Conservation (phyloP, 1,140 invertebrate genomes). For the Caerostris darwini region DNA sequence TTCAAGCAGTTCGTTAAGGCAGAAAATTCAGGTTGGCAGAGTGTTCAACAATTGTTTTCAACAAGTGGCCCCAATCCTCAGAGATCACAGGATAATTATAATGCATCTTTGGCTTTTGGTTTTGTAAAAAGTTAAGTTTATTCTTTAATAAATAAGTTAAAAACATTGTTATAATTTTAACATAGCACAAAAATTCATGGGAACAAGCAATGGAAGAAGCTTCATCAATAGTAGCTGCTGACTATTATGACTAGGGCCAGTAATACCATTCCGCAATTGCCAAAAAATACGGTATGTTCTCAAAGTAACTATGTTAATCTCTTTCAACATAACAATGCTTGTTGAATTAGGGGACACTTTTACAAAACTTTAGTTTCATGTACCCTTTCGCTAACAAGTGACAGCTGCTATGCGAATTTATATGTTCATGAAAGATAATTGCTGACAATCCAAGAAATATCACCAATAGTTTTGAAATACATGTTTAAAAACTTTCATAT, state of each 20-base stretch:
- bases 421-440: slow-evolving; percentile 6
- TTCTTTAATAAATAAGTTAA: slow-evolving; percentile 76
- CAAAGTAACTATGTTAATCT: slow-evolving; percentile 72
- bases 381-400: slow-evolving; percentile 70
- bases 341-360: slow-evolving; percentile 72
- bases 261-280: slow-evolving; percentile 72
- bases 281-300: slow-evolving; percentile 68
- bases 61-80: slow-evolving; percentile 78
- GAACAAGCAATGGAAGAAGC: slow-evolving; percentile 77
- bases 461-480: slow-evolving; percentile 52
- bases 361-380: slow-evolving; percentile 14
- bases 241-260: slow-evolving; percentile 75
- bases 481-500: slow-evolving; percentile 40
- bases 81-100: slow-evolving; percentile 74
- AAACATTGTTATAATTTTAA: slow-evolving; percentile 75
- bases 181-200: slow-evolving; percentile 70
- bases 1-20: slow-evolving; percentile 76
- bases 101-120: slow-evolving; percentile 77
- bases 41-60: slow-evolving; percentile 78
- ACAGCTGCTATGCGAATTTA: slow-evolving; percentile 66
- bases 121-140: slow-evolving; percentile 70
- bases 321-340: slow-evolving; percentile 73
- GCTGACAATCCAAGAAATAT: not conserved
- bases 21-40: slow-evolving; percentile 77
- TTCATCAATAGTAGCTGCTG: slow-evolving; percentile 71